Evolutionary conservation across 2,888 invertebrate genomes (phyloP).

Genomic region (Thereva nobilitata): DNA sequence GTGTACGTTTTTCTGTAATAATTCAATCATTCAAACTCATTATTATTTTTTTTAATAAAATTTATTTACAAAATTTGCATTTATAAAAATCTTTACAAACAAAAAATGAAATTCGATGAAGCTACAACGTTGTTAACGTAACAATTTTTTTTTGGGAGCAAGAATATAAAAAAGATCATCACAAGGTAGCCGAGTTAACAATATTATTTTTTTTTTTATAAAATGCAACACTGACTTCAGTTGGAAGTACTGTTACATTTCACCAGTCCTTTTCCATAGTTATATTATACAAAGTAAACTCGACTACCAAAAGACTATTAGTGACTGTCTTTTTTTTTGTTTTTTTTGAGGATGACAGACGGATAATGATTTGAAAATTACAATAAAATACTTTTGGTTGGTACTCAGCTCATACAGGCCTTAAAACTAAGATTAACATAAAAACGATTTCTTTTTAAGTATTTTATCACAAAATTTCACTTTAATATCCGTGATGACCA

Average conservation of each 20-base stretch:
- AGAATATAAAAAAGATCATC: constrained; percentile 1
- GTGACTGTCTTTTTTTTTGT: no score
- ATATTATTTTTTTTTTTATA: no score
- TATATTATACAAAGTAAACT: no score
- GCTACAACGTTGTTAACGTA: constrained; percentile 9
- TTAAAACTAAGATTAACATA: constrained; percentile 41
- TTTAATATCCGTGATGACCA: constrained; percentile 51
- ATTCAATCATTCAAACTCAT: neutral
- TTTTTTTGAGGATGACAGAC: neutral
- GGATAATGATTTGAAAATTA: neutral
- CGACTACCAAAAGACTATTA: no score
- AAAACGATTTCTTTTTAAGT: constrained; percentile 26
- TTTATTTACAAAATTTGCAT: constrained; percentile 39
- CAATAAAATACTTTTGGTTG: constrained; percentile 42
- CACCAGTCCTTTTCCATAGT: no score
- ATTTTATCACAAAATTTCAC: constrained; percentile 45
- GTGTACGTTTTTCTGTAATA: no score
- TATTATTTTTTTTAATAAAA: constrained; percentile 7
- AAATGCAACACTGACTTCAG: no score
- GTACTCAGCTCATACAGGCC: constrained; percentile 29
- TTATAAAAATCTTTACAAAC: constrained; percentile 34
- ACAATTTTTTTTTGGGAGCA: constrained; percentile 17
- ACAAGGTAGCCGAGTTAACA: neutral
- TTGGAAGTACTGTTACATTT: no score
- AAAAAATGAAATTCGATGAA: constrained; percentile 39